phyloP scores from a whole-genome alignment of 2,797 vertebrate genomes.

The Mormyrops boulengeri region DNA sequence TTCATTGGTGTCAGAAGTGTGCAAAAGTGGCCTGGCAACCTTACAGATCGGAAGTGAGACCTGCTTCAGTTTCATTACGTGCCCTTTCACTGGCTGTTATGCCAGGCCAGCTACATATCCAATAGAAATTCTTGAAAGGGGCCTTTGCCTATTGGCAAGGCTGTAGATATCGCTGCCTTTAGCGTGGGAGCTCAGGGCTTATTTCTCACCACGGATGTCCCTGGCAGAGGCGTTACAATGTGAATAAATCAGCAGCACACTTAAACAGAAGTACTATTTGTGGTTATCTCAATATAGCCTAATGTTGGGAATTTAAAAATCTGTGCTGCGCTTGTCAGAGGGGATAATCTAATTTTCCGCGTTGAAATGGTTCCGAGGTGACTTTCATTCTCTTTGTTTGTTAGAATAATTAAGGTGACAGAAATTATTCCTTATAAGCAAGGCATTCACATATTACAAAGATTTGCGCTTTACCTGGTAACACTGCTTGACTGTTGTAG shows the following conservation, averaged over 20 bases:
- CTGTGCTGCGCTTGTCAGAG: not conserved
- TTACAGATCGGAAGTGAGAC: not conserved
- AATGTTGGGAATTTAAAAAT: not conserved
- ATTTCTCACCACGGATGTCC: not conserved
- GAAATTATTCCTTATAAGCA: not conserved
- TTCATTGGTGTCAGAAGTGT: conserved; percentile 16
- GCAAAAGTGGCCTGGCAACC: not conserved
- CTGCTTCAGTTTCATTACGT: not conserved
- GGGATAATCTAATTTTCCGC: not conserved
- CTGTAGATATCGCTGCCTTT: not conserved
- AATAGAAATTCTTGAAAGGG: not conserved
- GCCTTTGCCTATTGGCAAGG: not conserved
- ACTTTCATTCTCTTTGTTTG: not conserved
- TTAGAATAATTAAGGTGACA: not conserved
- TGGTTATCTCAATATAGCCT: conserved; percentile 8
- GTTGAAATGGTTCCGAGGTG: not conserved
- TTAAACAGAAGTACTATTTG: conserved; percentile 15
- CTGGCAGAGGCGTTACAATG: conserved; percentile 9
- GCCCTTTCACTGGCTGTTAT: not conserved
- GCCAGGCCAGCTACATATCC: not conserved
- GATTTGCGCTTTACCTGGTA: not conserved
- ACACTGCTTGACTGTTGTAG: not conserved
- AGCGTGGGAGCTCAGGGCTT: not conserved
- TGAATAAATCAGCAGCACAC: conserved; percentile 13
- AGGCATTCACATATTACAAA: not conserved